Percentiles rank a stretch among this genome's conserved stretches.
Evolutionary conservation across 1,140 invertebrate genomes (phyloP).

Genomic region (Drosophila asahinai): DNA sequence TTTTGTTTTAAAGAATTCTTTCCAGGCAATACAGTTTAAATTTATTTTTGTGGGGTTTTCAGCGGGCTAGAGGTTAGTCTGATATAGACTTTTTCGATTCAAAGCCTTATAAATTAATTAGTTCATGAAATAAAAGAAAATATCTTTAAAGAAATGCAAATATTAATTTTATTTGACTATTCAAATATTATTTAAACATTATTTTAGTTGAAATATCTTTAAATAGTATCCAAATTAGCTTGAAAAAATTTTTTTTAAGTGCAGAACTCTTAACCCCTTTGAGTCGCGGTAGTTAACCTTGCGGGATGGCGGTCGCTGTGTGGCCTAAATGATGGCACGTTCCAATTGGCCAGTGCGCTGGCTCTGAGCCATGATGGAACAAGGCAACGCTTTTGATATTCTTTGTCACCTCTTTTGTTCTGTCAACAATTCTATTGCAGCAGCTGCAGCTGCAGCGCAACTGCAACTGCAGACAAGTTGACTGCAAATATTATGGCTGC

Average conservation of each 20-base stretch:
- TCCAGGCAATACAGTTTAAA: background rate
- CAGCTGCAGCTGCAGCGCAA: constrained; percentile 20
- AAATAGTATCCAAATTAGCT: too few relatives aligned
- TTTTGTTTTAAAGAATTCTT: background rate
- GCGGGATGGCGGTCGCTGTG: constrained; percentile 12
- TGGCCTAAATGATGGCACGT: constrained; percentile 57
- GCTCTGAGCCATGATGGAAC: constrained; percentile 9
- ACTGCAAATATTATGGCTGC: constrained; percentile 59
- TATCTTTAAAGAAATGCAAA: too few relatives aligned
- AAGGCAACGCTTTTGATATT: constrained; percentile 24
- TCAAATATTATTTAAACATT: background rate
- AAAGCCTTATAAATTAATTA: background rate
- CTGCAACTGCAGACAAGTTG: constrained; percentile 51
- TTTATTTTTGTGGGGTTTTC: background rate
- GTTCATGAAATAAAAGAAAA: background rate
- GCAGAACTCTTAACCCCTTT: constrained; percentile 23
- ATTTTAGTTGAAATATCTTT: background rate
- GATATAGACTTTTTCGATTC: too few relatives aligned
- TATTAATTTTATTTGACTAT: background rate
- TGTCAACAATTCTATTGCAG: constrained; percentile 53
- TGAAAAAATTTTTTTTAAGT: background rate
- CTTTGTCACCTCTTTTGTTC: constrained; percentile 61
- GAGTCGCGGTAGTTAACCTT: constrained; percentile 43
- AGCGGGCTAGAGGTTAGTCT: too few relatives aligned
- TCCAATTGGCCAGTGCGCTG: constrained; percentile 55